Evolutionary conservation across 2,797 vertebrate genomes (phyloP).

Genomic region (Distichodus sexfasciatus): DNA sequence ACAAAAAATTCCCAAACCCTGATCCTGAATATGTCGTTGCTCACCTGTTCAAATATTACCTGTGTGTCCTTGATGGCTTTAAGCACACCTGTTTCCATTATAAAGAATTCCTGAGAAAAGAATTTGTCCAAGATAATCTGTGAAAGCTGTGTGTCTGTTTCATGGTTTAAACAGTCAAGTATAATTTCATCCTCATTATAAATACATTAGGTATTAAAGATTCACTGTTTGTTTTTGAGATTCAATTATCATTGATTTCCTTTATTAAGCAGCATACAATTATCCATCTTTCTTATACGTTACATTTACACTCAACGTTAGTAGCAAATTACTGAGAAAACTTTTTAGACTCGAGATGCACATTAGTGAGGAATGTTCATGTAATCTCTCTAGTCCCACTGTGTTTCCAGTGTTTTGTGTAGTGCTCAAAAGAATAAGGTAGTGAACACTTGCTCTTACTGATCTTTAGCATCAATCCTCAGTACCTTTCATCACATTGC

Average conservation of each 20-base stretch:
- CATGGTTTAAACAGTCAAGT: not conserved
- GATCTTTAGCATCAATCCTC: not conserved
- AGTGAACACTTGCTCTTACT: not conserved
- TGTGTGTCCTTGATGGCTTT: not conserved
- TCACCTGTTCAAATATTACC: slow-evolving; percentile 13
- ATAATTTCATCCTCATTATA: not conserved
- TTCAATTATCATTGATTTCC: too few relatives aligned
- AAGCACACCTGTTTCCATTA: not conserved
- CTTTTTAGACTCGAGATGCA: too few relatives aligned
- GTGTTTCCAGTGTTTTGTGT: not conserved
- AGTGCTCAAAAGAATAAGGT: not conserved
- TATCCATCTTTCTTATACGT: too few relatives aligned
- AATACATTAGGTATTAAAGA: too few relatives aligned
- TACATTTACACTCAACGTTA: too few relatives aligned
- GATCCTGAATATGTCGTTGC: slow-evolving; percentile 13
- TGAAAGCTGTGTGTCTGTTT: not conserved
- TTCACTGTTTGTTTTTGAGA: slow-evolving; percentile 1
- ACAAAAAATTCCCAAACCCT: not conserved
- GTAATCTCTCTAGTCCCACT: too few relatives aligned
- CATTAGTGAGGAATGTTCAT: too few relatives aligned
- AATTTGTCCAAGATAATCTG: slow-evolving; percentile 15
- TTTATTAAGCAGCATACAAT: too few relatives aligned
- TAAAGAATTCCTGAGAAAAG: not conserved
- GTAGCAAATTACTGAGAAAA: too few relatives aligned
- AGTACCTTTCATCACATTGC: not conserved